Conservation (phyloP, 2,888 invertebrate species). For the Zhuqinia jingwanae region DNA sequence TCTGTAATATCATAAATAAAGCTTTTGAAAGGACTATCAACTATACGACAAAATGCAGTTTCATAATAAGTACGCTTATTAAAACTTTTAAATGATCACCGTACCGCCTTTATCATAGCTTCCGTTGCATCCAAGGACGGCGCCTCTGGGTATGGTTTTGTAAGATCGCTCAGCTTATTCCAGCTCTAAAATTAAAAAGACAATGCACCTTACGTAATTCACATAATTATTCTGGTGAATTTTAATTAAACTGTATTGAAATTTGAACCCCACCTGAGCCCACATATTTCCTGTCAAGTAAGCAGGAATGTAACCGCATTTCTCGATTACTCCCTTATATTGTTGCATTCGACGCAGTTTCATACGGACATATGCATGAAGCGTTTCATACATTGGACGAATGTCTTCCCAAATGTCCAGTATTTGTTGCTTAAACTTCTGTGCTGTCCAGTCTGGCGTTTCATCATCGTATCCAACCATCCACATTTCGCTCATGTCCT, state of each 20-base stretch:
- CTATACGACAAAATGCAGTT: too few species aligned
- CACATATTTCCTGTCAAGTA: constrained; percentile 86
- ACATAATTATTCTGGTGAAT: too few species aligned
- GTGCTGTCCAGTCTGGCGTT: constrained; percentile 78
- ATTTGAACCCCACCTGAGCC: constrained; percentile 88
- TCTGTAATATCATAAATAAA: too few species aligned
- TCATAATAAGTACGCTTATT: too few species aligned
- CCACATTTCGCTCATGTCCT: constrained; percentile 94
- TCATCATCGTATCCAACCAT: constrained; percentile 89
- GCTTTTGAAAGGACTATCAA: too few species aligned
- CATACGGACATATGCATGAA: constrained; percentile 90
- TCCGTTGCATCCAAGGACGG: constrained; percentile 88
- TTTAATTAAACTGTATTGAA: neutral
- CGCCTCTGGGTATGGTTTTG: constrained; percentile 88
- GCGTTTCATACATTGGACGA: constrained; percentile 89
- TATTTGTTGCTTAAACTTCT: constrained; percentile 82
- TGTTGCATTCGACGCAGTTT: constrained; percentile 83
- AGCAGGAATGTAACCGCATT: constrained; percentile 79
- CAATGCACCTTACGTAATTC: neutral
- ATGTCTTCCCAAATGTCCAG: constrained; percentile 84
- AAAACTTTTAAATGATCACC: neutral
- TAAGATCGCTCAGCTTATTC: constrained; percentile 87
- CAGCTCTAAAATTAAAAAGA: constrained; percentile 81
- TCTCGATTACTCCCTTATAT: constrained; percentile 79
- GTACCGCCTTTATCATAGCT: constrained; percentile 85